Conservation (phyloP, 2,797 vertebrate genomes). For the Gadopsis marmoratus region DNA sequence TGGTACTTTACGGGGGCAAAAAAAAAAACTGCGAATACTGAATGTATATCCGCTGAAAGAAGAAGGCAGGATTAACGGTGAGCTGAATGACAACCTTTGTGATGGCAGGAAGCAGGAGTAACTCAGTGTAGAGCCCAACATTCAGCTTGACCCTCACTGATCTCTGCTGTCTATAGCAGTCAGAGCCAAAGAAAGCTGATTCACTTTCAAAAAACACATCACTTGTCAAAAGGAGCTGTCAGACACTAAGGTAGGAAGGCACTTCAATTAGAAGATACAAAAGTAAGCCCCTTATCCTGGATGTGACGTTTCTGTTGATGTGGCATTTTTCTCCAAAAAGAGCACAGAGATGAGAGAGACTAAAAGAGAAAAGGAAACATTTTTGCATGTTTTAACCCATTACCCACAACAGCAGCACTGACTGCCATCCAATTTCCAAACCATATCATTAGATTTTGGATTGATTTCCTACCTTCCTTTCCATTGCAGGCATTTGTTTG, state of each 20-base stretch:
- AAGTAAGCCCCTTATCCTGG: conserved; percentile 73
- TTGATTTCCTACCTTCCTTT: neutral
- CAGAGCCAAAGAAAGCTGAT: conserved; percentile 81
- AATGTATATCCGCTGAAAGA: conserved; percentile 35
- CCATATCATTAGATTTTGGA: neutral
- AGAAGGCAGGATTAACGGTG: conserved; percentile 66
- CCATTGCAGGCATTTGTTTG: neutral
- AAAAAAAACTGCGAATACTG: neutral
- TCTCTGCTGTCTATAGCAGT: conserved; percentile 82
- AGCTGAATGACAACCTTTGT: conserved; percentile 79
- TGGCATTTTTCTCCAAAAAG: conserved; percentile 74
- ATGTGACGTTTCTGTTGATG: conserved; percentile 83
- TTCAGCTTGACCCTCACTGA: conserved; percentile 82
- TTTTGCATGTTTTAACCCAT: conserved; percentile 16
- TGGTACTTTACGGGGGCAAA: conserved; percentile 1
- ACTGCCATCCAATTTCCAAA: neutral
- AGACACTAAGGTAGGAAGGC: conserved; percentile 81
- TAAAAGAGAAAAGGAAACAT: conserved; percentile 8
- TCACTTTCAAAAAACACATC: conserved; percentile 83
- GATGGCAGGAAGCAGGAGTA: conserved; percentile 80
- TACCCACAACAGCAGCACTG: neutral
- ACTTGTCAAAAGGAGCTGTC: conserved; percentile 83
- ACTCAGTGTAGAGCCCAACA: conserved; percentile 71
- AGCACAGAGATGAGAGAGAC: conserved; percentile 42
- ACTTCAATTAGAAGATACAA: conserved; percentile 83